Evolutionary conservation across 2,797 vertebrate genomes (phyloP), one percentile per base, ranked within the genome.

Genomic region (Centropyge bicolor): DNA sequence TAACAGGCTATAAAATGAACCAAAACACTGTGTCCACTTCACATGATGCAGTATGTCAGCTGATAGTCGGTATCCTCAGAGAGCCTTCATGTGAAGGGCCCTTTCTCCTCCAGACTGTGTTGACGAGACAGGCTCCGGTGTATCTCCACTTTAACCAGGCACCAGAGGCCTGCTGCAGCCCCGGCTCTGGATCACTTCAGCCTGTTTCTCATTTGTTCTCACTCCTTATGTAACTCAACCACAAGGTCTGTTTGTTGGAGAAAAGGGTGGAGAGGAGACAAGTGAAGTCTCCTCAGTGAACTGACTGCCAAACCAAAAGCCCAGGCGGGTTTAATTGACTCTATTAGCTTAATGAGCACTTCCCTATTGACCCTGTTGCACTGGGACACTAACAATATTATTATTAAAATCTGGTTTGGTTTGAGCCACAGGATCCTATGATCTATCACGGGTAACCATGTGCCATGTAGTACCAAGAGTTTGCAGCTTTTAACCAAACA

Each of bases 171-270:
- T 22, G 22, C 52, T 52, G 41, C 56, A 31, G n/a, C 74, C 20
- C 65, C 70, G 45, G 78, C 40, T 66, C 40, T 70, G 46, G n/a
- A 80, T 68, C 55, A 59, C 62, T 57, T 85, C 66, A 68, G 67
- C 36, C 86, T 89, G 83, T 70, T 89, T 84, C 80, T 83, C 75
- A 86, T 91, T 87, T 89, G 43, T 61, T 83, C 40, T 82, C 3
- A 14, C 12, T 51, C 38, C 74, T 94, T 92, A 88, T 86, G 86
- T 84, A 92, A 91, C 81, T 6, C 38, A 31, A 54, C 83, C 87
- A 84, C 84, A 80, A 65, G 73, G 66, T 71, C 46, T 80, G 75
- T 84, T 71, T 69, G 24, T 45, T 48, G 36, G 59, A 55, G 62
- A 59, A 62, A 52, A 59, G 76, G 77, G 70, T 64, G 78, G 65